Conservation (phyloP, 2,113 vertebrate species). For the Artemisiospiza belli region DNA sequence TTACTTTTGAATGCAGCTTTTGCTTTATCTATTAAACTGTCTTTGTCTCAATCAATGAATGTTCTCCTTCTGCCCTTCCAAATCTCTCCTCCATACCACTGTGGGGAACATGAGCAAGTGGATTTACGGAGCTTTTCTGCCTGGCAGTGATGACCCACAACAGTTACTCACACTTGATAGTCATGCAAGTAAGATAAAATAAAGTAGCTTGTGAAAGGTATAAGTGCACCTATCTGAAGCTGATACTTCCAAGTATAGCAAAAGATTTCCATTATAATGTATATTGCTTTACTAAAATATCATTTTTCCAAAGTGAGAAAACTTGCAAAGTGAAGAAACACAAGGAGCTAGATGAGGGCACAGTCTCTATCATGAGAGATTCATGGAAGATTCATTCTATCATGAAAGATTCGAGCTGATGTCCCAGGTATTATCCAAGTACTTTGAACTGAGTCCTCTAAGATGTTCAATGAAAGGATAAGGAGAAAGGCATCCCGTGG, state of each 20-base stretch:
- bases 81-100: background rate
- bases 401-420: background rate
- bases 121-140: background rate
- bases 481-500: background rate
- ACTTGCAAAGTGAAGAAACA: background rate
- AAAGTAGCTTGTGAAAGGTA: background rate
- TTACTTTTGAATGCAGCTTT: background rate
- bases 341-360: rapidly evolving
- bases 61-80: background rate
- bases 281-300: background rate
- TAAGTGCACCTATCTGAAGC: background rate
- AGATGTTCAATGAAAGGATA: background rate
- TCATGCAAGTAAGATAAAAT: background rate
- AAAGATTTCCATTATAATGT: background rate
- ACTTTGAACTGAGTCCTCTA: background rate
- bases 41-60: rapidly evolving
- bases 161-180: background rate
- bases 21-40: background rate
- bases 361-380: background rate
- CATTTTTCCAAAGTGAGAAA: background rate
- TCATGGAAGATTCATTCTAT: background rate
- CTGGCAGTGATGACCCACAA: background rate
- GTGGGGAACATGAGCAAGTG: rapidly evolving
- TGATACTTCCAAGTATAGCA: background rate
- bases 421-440: background rate